Evolutionary conservation across 2,797 vertebrate genomes (phyloP), one percentile per base, ranked within the genome.

Genomic region (Poecile montanus): DNA sequence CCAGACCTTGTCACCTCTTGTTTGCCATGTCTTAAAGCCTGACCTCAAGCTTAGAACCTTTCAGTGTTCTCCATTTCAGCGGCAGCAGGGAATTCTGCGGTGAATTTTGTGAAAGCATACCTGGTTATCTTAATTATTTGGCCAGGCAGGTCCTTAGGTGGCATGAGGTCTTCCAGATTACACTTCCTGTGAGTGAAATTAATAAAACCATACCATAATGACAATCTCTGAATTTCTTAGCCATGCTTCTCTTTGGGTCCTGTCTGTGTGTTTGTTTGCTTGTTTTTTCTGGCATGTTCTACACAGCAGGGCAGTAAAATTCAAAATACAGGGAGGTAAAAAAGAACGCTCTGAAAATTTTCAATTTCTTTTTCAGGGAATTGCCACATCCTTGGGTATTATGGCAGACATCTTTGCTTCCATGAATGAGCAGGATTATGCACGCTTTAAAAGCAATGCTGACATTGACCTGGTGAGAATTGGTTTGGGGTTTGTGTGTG

Each of bases 361-460:
- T 91, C 3, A 22, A 12, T 92, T 94, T 97, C 61, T 94, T 57
- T 96, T 96, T 25, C 82, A 99, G 99, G 99, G 99, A 58, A 98
- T 99, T 92, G 98, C 99, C 76, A 98, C 98, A 6, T 99, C 99
- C 11, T 98, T 99, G 36, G 98, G 99, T 10, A 97, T 99, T 80
- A 93, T 99, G 95, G 99, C 99, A 78, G 98, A 99, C 88, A 98
- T 99, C 89, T 97, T 99, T 90, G 94, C 98, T 82, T 99, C 99
- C 68, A 99, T 99, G 99, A 99, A 97, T 84, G 98, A 99, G 87
- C 97, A 98, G 26, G 99, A 99, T 95, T 99, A 99, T 53, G 62
- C 86, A 10, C 91, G 91, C 62, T 99, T 99, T 93, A 98, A 97
- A 95, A 96, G 74, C 34, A 98, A 85, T 84, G 95, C 97, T 63